Base-by-base conservation (phyloP, 1,140 invertebrate genomes). In the Melipona quadrifasciata region DNA sequence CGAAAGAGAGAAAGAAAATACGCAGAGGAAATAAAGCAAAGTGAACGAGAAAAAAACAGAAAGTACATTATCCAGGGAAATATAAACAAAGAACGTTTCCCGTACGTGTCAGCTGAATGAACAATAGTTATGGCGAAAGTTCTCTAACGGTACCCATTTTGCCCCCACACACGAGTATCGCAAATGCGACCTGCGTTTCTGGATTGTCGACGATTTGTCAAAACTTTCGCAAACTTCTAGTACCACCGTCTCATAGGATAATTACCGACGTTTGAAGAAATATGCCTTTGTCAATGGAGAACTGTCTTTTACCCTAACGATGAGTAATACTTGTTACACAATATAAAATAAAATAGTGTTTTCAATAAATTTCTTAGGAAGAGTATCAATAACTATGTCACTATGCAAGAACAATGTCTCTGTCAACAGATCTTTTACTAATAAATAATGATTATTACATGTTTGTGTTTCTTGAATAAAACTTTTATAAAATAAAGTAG, bases 71-170 rank as follows among this genome's bases (percentile, higher is more conserved):
- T 71, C 80, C 47, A 53, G 83, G 79, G 86, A 87, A 86, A 90
- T 85, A 89, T 88, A 90, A 90, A 90, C 86, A 91, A 88, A 81
- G 73, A 65, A 71, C 72, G 77, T 84, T 90, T 91, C 87, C 86
- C 85, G 86, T 84, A 86, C 84, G 88, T 81, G 83, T 90, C 86
- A 80, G 58, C 67, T 73, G 78, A 64, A 84, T 90, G 86, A 91
- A 87, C 86, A 91, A 91, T 90, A 80, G 86, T 89, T 91, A 90
- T 88, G 84, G 86, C 76, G 72, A 90, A 91, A 90, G 87, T 90
- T 90, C 58, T 75, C 47, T 70, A 61, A 75, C 81, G 57, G 27
- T 75, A 11, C 17, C 39, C 39, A 27, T 65, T 39, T n/a, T 67
- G 47, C n/a, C 21, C n/a, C 19, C 21, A 10, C 12, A 10, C 12